Conservation (phyloP, 1,140 invertebrate genomes). For the Gyrodactylus salaris region DNA sequence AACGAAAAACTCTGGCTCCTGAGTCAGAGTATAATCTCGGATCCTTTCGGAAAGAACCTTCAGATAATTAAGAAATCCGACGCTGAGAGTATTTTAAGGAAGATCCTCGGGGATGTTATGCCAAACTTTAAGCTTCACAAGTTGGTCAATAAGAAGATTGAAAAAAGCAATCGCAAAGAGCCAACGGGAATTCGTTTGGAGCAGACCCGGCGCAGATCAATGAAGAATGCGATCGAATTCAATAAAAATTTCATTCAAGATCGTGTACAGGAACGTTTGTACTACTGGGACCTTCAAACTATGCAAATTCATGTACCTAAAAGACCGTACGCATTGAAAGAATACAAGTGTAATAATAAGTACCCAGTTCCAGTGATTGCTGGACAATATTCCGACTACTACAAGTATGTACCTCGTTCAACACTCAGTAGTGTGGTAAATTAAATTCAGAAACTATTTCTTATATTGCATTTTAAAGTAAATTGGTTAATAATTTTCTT, state of each 20-base stretch:
- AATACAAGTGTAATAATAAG: not conserved
- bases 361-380: not conserved
- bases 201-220: not conserved
- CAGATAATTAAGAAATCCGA: not conserved
- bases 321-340: not conserved
- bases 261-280: not conserved
- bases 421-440: no score
- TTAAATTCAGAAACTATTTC: no score
- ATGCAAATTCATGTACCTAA: slow-evolving; percentile 3
- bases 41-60: not conserved
- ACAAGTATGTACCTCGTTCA: no score
- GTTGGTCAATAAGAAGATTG: not conserved
- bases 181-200: not conserved
- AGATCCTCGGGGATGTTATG: not conserved
- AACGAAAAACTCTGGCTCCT: not conserved
- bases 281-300: slow-evolving; percentile 1
- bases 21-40: not conserved
- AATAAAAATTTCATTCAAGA: not conserved
- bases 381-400: not conserved
- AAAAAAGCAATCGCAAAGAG: not conserved
- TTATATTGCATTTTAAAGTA: no score
- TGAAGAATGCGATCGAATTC: not conserved
- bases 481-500: no score
- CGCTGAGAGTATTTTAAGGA: not conserved
- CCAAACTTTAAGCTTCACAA: not conserved